phyloP scores from a whole-genome alignment of 2,888 invertebrate species.

The Ferrisia virgata region DNA sequence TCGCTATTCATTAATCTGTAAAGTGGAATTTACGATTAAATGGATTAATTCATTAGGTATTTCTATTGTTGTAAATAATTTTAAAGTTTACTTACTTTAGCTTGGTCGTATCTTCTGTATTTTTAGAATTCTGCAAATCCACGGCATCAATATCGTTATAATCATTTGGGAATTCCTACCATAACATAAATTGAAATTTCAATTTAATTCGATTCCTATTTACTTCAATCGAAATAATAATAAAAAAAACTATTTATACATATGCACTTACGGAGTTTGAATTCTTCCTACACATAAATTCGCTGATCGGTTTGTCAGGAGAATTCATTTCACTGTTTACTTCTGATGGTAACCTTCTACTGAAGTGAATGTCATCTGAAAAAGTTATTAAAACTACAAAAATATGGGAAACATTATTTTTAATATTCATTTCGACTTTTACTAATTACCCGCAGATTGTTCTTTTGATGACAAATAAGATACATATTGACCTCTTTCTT shows the following conservation, averaged over 20 bases:
- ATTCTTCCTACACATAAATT: background rate
- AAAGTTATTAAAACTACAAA: background rate
- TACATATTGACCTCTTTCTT: conserved; percentile 22
- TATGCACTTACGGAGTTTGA: background rate
- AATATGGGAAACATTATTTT: background rate
- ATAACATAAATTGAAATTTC: background rate
- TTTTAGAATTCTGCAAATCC: background rate
- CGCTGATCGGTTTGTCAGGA: background rate
- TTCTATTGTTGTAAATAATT: background rate
- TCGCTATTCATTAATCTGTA: background rate
- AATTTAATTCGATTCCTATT: background rate
- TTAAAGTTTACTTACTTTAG: background rate
- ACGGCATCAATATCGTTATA: background rate
- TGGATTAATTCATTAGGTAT: background rate
- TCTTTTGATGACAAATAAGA: conserved; percentile 36
- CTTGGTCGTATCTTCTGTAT: background rate
- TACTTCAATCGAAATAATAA: background rate
- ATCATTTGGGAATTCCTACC: background rate
- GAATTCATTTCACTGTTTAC: conserved; percentile 6
- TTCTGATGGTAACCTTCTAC: background rate
- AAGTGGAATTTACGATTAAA: background rate
- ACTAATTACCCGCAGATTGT: conserved; percentile 14
- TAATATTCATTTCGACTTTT: background rate
- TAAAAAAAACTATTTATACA: background rate
- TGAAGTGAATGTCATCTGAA: conserved; percentile 38